These are phyloP conservation scores for Emys orbicularis DNA, from an alignment of 2,797 vertebrate genomes.

Conservation along the genomic window DNA sequence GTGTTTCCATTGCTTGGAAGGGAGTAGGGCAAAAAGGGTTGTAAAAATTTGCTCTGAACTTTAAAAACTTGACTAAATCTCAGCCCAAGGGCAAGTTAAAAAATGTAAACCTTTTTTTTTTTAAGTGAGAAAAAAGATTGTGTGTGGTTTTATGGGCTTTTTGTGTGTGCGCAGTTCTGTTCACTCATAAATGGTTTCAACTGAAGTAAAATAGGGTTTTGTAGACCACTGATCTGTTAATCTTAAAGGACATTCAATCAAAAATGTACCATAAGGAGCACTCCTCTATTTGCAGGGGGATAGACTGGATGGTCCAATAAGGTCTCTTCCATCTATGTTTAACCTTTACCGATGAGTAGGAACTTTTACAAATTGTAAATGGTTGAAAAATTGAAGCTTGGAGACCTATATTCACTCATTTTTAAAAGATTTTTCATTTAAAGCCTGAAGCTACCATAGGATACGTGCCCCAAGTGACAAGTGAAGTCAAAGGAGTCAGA, in stretches of 20 bases:
- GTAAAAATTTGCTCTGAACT: neutral
- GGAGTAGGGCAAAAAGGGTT: rapidly evolving
- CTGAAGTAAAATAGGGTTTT: neutral
- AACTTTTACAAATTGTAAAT: neutral
- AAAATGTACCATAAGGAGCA: neutral
- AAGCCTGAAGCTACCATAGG: neutral
- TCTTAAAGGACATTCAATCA: neutral
- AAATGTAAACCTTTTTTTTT: neutral
- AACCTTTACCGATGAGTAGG: neutral
- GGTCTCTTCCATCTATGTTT: neutral
- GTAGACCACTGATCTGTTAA: neutral
- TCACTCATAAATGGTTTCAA: neutral
- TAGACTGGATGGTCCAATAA: neutral
- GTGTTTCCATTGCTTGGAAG: neutral
- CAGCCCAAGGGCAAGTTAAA: neutral
- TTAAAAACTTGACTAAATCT: neutral
- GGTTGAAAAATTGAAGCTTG: constrained; percentile 8
- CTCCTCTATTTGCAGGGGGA: neutral
- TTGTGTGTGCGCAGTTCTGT: neutral
- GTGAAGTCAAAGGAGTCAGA: neutral
- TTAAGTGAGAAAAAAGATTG: neutral
- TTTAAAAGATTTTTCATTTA: neutral
- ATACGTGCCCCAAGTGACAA: neutral
- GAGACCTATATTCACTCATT: neutral
- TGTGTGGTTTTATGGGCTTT: neutral